phyloP scores from a whole-genome alignment of 2,113 vertebrate genomes.

The Dromaius novaehollandiae region DNA sequence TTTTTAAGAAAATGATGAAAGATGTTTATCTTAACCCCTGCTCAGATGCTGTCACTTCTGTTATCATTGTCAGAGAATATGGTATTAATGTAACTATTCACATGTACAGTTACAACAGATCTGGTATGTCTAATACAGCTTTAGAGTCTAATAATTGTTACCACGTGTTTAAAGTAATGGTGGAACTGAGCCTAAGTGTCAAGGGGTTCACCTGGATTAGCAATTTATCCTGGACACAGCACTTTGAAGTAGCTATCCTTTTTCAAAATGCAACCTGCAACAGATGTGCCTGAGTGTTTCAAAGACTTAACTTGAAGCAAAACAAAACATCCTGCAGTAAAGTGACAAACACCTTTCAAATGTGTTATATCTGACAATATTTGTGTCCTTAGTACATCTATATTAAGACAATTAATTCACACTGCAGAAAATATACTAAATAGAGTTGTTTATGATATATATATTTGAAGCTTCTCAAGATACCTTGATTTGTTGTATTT shows the following conservation, averaged over 20 bases:
- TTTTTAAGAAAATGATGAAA: neutral
- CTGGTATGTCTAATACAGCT: neutral
- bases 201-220: neutral
- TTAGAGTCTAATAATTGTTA: neutral
- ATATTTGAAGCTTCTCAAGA: neutral
- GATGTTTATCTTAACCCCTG: neutral
- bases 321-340: neutral
- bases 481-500: neutral
- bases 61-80: accelerated
- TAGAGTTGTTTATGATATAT: neutral
- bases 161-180: neutral
- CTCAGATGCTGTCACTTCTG: neutral
- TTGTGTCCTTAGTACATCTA: neutral
- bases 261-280: neutral
- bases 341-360: neutral
- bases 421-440: neutral
- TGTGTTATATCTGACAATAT: neutral
- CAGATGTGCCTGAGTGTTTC: neutral
- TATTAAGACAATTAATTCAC: neutral
- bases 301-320: neutral
- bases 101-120: neutral
- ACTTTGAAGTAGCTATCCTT: neutral
- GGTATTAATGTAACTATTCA: accelerated
- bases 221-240: neutral
- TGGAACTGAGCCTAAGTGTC: neutral